phyloP scores from a whole-genome alignment of 2,113 vertebrate species.

The Callionymus lyra region DNA sequence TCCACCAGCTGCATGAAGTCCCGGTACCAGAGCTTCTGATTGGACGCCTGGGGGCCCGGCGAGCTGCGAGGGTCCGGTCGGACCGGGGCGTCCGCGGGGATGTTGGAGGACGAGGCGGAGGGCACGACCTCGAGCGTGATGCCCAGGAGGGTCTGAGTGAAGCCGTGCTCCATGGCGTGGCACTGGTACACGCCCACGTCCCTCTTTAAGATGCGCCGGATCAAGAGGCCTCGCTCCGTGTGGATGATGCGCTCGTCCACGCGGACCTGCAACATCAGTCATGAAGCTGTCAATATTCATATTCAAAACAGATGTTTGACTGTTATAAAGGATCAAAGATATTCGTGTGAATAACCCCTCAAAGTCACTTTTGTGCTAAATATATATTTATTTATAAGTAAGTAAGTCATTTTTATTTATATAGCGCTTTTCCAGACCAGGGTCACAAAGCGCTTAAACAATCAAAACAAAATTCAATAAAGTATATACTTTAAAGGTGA shows the following conservation, averaged over 20 bases:
- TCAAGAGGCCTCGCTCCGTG: conserved; percentile 75
- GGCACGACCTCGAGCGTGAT: conserved; percentile 79
- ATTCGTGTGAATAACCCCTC: no score
- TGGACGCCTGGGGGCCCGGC: conserved; percentile 32
- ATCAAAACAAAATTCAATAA: no score
- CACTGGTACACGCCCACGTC: conserved; percentile 82
- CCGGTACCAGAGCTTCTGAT: conserved; percentile 85
- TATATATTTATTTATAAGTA: no score
- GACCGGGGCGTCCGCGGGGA: conserved; percentile 38
- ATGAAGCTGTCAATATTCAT: not conserved
- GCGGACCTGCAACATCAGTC: conserved; percentile 61
- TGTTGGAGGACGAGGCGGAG: conserved; percentile 42
- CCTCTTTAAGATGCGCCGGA: conserved; percentile 72
- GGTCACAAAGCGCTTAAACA: no score
- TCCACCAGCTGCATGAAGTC: conserved; percentile 95
- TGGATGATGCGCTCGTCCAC: conserved; percentile 73
- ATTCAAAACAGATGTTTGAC: no score
- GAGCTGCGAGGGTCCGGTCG: conserved; percentile 45
- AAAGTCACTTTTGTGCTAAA: no score
- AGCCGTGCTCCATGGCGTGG: conserved; percentile 82
- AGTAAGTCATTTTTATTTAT: no score
- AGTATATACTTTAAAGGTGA: no score
- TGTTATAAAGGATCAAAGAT: no score
- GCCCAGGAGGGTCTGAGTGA: conserved; percentile 81
- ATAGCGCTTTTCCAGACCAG: no score